Evolutionary conservation across 1,140 invertebrate species (phyloP).

Genomic region (Drosophila prosaltans): DNA sequence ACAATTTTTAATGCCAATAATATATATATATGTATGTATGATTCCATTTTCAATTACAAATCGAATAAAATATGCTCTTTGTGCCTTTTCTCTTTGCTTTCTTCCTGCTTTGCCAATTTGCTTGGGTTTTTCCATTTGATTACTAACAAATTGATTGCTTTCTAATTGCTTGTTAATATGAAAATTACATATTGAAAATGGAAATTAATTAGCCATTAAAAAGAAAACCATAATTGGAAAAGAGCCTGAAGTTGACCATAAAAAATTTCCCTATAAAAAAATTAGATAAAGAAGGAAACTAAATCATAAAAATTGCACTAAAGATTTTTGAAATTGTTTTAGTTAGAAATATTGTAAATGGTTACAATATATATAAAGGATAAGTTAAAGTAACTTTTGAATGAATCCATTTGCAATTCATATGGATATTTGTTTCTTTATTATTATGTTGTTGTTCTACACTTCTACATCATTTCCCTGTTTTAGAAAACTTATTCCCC

Average conservation of each 20-base stretch:
- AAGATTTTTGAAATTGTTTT: too few species aligned
- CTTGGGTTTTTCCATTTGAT: constrained; percentile 34
- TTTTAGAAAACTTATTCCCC: background rate
- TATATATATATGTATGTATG: background rate
- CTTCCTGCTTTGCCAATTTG: constrained; percentile 32
- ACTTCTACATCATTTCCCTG: background rate
- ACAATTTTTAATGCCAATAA: constrained; percentile 32
- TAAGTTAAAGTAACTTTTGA: too few species aligned
- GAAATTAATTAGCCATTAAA: background rate
- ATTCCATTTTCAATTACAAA: background rate
- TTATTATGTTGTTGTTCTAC: too few species aligned
- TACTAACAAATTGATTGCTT: constrained; percentile 23
- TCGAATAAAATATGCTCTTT: background rate
- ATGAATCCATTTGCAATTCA: too few species aligned
- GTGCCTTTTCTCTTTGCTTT: background rate
- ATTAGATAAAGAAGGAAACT: too few species aligned
- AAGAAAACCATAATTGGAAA: too few species aligned
- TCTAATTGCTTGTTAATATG: constrained; percentile 27
- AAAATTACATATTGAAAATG: background rate
- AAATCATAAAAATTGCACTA: too few species aligned
- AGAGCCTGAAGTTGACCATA: too few species aligned
- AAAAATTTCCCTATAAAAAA: too few species aligned
- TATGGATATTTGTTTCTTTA: too few species aligned
- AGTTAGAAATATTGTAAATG: too few species aligned
- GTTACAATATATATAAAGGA: too few species aligned